These are phyloP conservation scores for Hololepta plana DNA, from an alignment of 2,888 invertebrate species.

Conservation along the genomic window DNA sequence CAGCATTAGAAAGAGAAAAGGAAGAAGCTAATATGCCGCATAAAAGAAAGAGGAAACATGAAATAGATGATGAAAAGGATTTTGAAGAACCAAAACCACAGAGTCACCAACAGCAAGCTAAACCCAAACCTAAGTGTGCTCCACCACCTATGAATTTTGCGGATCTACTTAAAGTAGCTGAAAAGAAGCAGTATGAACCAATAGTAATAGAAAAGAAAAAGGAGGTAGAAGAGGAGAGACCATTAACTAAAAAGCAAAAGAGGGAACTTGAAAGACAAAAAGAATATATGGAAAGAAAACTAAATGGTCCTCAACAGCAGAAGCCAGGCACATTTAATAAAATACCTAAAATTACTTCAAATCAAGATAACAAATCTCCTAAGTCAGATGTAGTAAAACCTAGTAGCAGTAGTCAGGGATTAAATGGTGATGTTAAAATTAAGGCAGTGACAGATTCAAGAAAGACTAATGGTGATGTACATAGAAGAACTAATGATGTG, in stretches of 20 bases:
- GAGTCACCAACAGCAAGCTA: constrained; percentile 27
- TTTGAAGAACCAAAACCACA: constrained; percentile 18
- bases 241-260: constrained; percentile 67
- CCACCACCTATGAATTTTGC: constrained; percentile 54
- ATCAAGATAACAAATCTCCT: too few species aligned
- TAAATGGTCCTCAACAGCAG: constrained; percentile 8
- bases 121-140: constrained; percentile 33
- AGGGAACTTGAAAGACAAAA: constrained; percentile 54
- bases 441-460: too few species aligned
- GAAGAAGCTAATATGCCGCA: constrained; percentile 55
- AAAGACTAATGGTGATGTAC: too few species aligned
- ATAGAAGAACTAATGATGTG: too few species aligned
- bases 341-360: constrained; percentile 9
- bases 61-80: constrained; percentile 14
- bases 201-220: constrained; percentile 38
- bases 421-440: too few species aligned
- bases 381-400: too few species aligned
- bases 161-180: constrained; percentile 62
- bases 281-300: constrained; percentile 38
- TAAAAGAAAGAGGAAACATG: constrained; percentile 36
- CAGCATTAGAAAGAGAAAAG: constrained; percentile 50
- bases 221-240: constrained; percentile 39
- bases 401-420: too few species aligned
- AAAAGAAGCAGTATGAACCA: constrained; percentile 68
- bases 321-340: constrained; percentile 6